phyloP scores from a whole-genome alignment of 2,888 invertebrate species.

The Clistopyga incitator region DNA sequence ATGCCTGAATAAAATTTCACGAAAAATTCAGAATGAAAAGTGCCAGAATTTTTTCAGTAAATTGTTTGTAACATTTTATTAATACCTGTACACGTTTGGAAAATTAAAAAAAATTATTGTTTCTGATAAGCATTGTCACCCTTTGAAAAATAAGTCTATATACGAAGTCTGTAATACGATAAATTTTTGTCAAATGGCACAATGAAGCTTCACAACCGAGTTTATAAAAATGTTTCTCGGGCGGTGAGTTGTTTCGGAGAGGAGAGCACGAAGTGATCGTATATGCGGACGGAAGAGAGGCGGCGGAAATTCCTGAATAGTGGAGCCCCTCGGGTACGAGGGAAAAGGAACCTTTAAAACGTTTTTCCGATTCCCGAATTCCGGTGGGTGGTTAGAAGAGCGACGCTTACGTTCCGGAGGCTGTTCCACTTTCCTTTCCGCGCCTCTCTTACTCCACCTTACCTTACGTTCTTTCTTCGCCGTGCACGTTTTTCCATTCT shows the following conservation, averaged over 20 bases:
- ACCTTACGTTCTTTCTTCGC: slow-evolving; percentile 11
- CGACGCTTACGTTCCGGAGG: slow-evolving; percentile 25
- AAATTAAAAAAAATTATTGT: too few relatives aligned
- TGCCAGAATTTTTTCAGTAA: not conserved
- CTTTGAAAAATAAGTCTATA: too few relatives aligned
- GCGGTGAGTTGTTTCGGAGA: not conserved
- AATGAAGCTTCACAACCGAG: too few relatives aligned
- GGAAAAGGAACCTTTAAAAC: slow-evolving; percentile 30
- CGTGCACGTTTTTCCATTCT: slow-evolving; percentile 46
- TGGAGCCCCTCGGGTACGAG: slow-evolving; percentile 29
- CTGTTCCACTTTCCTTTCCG: slow-evolving; percentile 35
- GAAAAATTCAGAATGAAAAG: not conserved
- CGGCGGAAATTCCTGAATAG: slow-evolving; percentile 12
- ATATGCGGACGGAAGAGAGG: slow-evolving; percentile 6
- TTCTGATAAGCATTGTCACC: too few relatives aligned
- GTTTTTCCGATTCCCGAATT: slow-evolving; percentile 48
- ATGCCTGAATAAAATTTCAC: too few relatives aligned
- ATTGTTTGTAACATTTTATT: too few relatives aligned
- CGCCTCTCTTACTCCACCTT: not conserved
- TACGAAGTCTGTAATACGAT: too few relatives aligned
- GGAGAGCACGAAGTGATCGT: slow-evolving; percentile 7
- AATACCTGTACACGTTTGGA: too few relatives aligned
- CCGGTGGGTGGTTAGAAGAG: slow-evolving; percentile 10
- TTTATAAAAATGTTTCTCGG: not conserved
- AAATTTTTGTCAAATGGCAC: too few relatives aligned